Evolutionary conservation across 2,888 invertebrate genomes (phyloP).

Genomic region (Pteria penguin): DNA sequence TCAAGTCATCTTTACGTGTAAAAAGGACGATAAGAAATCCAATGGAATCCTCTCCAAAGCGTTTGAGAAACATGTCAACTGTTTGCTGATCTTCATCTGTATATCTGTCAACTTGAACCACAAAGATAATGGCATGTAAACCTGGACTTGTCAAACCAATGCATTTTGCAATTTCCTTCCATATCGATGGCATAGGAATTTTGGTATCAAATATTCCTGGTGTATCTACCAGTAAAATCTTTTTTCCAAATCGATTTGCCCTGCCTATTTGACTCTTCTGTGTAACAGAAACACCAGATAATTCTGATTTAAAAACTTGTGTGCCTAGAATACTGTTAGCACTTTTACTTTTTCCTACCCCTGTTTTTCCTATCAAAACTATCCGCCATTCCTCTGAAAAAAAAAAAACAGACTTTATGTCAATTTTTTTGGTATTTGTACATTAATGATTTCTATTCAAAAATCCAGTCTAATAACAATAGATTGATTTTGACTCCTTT

Average conservation of each 20-base stretch:
- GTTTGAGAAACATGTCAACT: not conserved
- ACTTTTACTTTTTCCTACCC: conserved; percentile 38
- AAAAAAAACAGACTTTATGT: too few relatives aligned
- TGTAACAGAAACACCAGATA: conserved; percentile 32
- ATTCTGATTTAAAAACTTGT: conserved; percentile 17
- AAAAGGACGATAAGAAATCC: conserved; percentile 9
- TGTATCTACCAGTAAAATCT: conserved; percentile 32
- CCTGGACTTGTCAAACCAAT: conserved; percentile 14
- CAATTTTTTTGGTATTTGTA: too few relatives aligned
- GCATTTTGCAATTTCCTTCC: conserved; percentile 16
- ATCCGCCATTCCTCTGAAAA: conserved; percentile 30
- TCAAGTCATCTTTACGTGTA: conserved; percentile 1
- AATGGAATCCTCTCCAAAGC: not conserved
- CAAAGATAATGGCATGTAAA: conserved; percentile 9
- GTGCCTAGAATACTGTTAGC: conserved; percentile 32
- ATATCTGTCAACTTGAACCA: conserved; percentile 4
- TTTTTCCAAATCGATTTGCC: conserved; percentile 1
- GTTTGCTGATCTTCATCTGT: conserved; percentile 21
- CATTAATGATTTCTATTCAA: too few relatives aligned
- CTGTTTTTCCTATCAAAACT: conserved; percentile 37
- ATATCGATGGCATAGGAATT: not conserved
- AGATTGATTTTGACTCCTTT: too few relatives aligned
- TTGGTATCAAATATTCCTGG: conserved; percentile 41
- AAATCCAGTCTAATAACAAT: too few relatives aligned
- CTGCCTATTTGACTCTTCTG: conserved; percentile 9